Percentiles rank a stretch among this genome's conserved stretches.
phyloP scores from a whole-genome alignment of 2,797 vertebrate genomes.

The Loriculus beryllinus region DNA sequence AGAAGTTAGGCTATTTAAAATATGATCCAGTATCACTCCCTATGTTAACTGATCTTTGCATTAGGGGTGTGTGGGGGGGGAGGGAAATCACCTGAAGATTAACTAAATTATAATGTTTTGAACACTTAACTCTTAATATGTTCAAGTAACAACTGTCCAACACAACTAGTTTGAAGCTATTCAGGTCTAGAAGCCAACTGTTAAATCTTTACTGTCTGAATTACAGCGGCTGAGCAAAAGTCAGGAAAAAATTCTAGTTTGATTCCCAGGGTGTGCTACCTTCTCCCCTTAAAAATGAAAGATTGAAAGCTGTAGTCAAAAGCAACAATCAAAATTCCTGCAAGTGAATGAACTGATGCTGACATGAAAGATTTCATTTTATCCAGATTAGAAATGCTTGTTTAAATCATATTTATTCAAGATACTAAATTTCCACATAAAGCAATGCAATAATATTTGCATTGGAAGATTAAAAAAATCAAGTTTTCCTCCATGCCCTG shows the following conservation, averaged over 20 bases:
- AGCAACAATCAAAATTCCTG: background rate
- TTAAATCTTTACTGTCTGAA: background rate
- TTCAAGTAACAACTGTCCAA: background rate
- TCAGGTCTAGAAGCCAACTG: background rate
- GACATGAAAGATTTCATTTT: background rate
- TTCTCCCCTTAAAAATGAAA: background rate
- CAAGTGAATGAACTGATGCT: background rate
- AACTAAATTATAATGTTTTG: background rate
- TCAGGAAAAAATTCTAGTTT: background rate
- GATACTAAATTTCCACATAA: background rate
- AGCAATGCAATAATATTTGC: background rate
- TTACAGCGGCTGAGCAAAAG: background rate
- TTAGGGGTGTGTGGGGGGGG: background rate
- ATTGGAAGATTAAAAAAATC: rapidly evolving
- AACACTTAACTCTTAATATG: background rate
- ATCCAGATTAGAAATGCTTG: background rate
- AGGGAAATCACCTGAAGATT: background rate
- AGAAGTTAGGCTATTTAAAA: background rate
- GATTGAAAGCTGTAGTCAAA: background rate
- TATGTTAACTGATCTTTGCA: background rate
- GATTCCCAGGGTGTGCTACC: background rate
- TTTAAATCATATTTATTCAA: background rate
- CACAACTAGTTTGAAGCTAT: background rate
- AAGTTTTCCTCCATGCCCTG: background rate
- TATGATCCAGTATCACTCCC: background rate